A percentile compares a stretch with the other conserved stretches of the same genome.
These are phyloP conservation scores for Colistium nudipinnis DNA, from an alignment of 2,113 vertebrate genomes.

Conservation along the genomic window DNA sequence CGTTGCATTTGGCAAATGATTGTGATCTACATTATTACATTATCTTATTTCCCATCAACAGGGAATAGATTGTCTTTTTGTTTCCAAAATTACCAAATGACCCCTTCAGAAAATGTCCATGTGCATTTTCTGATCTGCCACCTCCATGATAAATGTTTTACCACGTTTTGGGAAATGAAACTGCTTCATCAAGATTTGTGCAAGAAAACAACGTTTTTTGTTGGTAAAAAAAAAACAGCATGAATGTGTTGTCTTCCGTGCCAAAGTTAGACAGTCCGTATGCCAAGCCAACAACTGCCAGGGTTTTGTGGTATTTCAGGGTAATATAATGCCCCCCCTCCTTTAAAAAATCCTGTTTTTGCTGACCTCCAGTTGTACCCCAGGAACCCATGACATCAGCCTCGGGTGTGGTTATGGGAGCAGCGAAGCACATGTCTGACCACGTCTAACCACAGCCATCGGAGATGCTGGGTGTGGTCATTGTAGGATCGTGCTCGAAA, in stretches of 20 bases:
- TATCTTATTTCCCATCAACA: neutral
- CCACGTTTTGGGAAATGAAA: neutral
- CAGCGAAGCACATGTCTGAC: conserved; percentile 15
- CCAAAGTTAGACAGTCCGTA: neutral
- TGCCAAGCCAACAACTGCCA: neutral
- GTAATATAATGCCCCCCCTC: neutral
- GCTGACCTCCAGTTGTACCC: neutral
- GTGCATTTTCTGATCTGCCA: too few relatives aligned
- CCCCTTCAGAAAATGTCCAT: neutral
- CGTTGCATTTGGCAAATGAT: neutral
- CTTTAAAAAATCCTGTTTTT: conserved; percentile 1
- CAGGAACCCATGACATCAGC: neutral
- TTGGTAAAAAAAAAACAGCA: neutral
- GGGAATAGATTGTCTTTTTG: neutral
- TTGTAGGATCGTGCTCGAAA: neutral
- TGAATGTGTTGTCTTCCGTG: neutral
- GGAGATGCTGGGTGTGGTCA: conserved; percentile 8
- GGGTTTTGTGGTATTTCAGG: neutral
- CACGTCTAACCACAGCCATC: neutral
- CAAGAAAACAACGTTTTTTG: neutral
- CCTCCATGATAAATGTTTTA: neutral
- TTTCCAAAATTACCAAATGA: too few relatives aligned
- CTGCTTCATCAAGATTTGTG: neutral
- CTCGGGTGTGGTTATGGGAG: neutral
- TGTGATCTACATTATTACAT: neutral